phyloP scores from a whole-genome alignment of 2,888 invertebrate species.

The Catocala nupta region DNA sequence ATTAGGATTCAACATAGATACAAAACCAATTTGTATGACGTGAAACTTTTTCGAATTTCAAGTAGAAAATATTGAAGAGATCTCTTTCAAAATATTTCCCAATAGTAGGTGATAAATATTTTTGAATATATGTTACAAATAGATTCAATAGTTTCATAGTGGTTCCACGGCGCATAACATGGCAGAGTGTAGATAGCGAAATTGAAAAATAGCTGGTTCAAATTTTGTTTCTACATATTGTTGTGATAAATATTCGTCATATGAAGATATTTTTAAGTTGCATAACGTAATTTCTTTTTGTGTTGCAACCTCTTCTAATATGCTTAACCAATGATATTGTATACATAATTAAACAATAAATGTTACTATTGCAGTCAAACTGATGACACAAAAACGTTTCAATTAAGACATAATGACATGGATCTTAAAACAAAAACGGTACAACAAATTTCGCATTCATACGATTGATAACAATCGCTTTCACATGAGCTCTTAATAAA shows the following conservation, averaged over 20 bases:
- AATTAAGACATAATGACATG: no score
- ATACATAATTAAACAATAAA: no score
- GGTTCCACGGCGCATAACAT: slow-evolving; percentile 11
- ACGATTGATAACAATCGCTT: no score
- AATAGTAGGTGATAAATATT: slow-evolving; percentile 41
- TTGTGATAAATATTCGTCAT: neutral
- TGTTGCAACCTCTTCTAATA: no score
- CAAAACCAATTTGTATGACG: slow-evolving; percentile 17
- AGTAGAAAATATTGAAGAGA: slow-evolving; percentile 29
- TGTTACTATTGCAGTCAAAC: no score
- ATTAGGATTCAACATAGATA: slow-evolving; percentile 15
- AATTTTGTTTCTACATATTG: neutral
- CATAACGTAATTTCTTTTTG: no score
- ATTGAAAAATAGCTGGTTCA: slow-evolving; percentile 11
- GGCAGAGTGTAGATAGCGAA: slow-evolving; percentile 20
- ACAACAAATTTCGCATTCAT: no score
- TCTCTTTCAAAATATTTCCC: slow-evolving; percentile 39
- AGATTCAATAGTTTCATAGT: slow-evolving; percentile 37
- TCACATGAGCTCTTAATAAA: no score
- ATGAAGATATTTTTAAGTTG: no score
- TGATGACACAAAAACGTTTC: no score
- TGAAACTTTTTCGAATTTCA: slow-evolving; percentile 26
- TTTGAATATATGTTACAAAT: slow-evolving; percentile 46
- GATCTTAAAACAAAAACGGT: no score
- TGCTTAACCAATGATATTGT: no score